Percentiles rank a stretch among this genome's conserved stretches.
Conservation (phyloP, 2,113 vertebrate genomes). For the Vicugna pacos region DNA sequence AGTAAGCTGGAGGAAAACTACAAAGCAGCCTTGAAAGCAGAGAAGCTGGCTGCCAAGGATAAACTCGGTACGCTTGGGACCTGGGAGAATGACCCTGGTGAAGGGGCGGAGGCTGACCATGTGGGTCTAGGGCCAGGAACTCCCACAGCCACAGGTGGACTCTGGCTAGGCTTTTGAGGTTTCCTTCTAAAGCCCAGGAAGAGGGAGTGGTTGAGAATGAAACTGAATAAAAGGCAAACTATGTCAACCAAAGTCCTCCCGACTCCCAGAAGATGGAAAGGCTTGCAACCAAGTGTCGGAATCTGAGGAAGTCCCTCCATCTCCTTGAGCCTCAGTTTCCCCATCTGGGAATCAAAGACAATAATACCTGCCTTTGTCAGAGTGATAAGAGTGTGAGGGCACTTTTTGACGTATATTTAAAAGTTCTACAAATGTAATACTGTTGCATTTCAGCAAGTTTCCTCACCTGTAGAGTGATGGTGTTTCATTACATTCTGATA, state of each 20-base stretch:
- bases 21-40: conserved; percentile 66
- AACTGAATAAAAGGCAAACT: not conserved
- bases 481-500: not conserved
- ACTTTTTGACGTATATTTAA: not conserved
- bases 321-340: not conserved
- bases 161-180: not conserved
- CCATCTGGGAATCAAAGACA: not conserved
- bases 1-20: conserved; percentile 70
- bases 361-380: not conserved
- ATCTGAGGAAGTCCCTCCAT: not conserved
- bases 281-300: not conserved
- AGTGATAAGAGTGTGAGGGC: not conserved
- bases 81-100: not conserved
- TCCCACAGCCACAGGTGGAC: accelerated
- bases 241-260: not conserved
- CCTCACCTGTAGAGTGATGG: not conserved
- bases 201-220: not conserved
- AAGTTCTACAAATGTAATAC: not conserved
- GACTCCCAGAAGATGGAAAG: not conserved
- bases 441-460: not conserved
- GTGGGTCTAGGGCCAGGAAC: not conserved
- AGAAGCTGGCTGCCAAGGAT: conserved; percentile 75
- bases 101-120: accelerated
- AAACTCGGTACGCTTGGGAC: conserved; percentile 78
- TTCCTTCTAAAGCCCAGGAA: not conserved